A percentile compares a stretch with the other conserved stretches of the same genome.
phyloP scores from a whole-genome alignment of 2,113 vertebrate species.

The Ceyx cyanopectus region DNA sequence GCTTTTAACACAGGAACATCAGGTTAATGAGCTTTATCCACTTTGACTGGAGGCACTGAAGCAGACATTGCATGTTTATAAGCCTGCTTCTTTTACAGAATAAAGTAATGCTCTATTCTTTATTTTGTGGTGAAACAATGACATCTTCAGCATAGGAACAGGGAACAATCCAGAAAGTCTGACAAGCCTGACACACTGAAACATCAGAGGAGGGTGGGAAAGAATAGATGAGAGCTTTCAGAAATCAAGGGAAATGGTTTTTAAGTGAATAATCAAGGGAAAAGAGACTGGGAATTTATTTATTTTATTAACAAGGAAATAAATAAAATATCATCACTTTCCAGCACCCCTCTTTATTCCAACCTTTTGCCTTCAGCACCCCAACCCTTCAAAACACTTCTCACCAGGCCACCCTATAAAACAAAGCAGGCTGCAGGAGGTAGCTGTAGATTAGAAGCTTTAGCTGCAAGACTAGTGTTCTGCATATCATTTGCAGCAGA shows the following conservation, averaged over 20 bases:
- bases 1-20: conserved; percentile 1
- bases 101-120: background rate
- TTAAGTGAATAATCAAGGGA: background rate
- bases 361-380: background rate
- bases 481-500: background rate
- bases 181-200: background rate
- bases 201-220: background rate
- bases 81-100: background rate
- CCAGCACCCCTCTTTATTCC: background rate
- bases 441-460: background rate
- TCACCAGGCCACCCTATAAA: background rate
- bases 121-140: background rate
- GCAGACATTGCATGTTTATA: background rate
- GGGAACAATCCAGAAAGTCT: background rate
- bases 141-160: background rate
- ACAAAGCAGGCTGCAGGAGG: background rate
- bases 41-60: background rate
- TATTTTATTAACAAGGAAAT: background rate
- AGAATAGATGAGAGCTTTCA: background rate
- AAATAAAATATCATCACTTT: background rate
- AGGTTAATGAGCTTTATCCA: conserved; percentile 10
- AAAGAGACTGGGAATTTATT: background rate
- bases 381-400: background rate
- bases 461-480: background rate
- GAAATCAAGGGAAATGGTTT: background rate